Percentiles rank a stretch among this genome's conserved stretches.
Evolutionary conservation across 2,888 invertebrate genomes (phyloP).

Genomic region (Ctena decussata): DNA sequence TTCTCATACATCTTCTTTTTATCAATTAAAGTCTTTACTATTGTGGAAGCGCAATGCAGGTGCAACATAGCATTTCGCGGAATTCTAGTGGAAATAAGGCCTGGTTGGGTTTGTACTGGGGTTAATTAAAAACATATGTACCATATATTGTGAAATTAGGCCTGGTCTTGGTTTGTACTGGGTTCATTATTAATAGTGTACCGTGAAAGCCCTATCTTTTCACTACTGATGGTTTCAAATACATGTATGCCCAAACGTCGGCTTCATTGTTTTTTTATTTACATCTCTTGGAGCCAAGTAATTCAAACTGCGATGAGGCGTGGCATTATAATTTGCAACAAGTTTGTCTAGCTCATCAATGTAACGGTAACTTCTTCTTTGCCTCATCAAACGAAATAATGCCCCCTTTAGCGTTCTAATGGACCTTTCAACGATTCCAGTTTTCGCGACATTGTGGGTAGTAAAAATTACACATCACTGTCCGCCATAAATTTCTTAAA

Average conservation of each 20-base stretch:
- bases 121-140: too few species aligned
- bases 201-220: too few species aligned
- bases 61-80: too few species aligned
- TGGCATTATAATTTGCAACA: neutral
- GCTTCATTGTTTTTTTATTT: constrained; percentile 15
- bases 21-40: too few species aligned
- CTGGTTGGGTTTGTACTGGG: too few species aligned
- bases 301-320: neutral
- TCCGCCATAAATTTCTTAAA: neutral
- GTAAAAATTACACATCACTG: neutral
- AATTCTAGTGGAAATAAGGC: too few species aligned
- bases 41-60: too few species aligned
- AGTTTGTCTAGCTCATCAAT: constrained; percentile 4
- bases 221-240: neutral
- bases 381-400: neutral
- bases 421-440: neutral
- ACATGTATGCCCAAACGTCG: constrained; percentile 1
- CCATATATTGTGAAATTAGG: too few species aligned
- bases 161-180: too few species aligned
- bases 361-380: neutral
- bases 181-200: too few species aligned
- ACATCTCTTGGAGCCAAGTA: neutral
- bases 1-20: too few species aligned
- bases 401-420: neutral
- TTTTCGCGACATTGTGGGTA: neutral